Conservation (phyloP, 2,113 vertebrate species). For the Cinclus mexicanus region DNA sequence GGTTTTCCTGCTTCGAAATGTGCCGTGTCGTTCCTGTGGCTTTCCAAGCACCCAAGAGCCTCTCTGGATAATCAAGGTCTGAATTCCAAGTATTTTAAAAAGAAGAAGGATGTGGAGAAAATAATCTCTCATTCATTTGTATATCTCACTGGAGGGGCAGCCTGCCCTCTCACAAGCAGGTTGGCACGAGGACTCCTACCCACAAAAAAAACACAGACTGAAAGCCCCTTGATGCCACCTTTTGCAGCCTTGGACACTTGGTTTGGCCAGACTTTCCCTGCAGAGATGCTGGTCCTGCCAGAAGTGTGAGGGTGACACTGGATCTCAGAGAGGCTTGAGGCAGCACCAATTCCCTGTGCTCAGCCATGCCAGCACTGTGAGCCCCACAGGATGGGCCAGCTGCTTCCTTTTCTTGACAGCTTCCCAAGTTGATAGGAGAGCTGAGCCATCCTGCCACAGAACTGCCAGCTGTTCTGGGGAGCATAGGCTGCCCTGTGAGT, state of each 20-base stretch:
- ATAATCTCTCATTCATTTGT: background rate
- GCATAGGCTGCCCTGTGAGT: background rate
- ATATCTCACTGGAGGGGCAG: background rate
- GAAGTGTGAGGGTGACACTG: background rate
- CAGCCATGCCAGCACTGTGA: fast-evolving
- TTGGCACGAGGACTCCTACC: fast-evolving
- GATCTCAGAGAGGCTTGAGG: background rate
- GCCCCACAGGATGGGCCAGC: background rate
- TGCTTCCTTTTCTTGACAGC: background rate
- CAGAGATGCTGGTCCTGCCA: background rate
- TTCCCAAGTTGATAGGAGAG: background rate
- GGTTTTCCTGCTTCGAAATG: constrained; percentile 35
- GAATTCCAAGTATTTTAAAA: background rate
- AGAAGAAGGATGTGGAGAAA: background rate
- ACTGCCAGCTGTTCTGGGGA: background rate
- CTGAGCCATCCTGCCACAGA: background rate
- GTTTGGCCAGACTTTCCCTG: background rate
- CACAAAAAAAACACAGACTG: fast-evolving
- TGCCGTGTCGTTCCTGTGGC: background rate
- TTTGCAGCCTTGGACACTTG: background rate
- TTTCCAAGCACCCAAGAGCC: background rate
- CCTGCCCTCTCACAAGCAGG: background rate
- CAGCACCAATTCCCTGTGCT: background rate
- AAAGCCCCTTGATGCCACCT: background rate
- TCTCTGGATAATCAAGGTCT: background rate